Evolutionary conservation across 2,113 vertebrate species (phyloP).

Genomic region (Alethe castanea): DNA sequence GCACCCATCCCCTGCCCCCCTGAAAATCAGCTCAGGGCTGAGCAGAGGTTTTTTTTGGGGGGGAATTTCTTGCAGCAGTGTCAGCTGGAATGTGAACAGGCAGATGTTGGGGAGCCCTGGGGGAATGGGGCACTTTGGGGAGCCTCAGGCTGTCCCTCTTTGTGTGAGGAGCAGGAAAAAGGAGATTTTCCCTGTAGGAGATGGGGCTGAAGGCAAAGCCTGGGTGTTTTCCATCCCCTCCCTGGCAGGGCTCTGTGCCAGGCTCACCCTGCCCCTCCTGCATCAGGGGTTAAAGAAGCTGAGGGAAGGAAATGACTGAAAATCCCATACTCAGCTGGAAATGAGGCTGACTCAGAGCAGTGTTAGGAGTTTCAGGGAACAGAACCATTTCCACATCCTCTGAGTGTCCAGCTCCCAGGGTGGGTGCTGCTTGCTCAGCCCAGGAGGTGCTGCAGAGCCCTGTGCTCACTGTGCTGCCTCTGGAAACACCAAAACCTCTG

Average conservation of each 20-base stretch:
- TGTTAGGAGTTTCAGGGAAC: background rate
- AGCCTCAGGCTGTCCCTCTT: background rate
- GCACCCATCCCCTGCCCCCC: background rate
- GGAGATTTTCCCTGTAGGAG: background rate
- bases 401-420: background rate
- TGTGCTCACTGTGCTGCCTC: rapidly evolving
- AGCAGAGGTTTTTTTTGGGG: background rate
- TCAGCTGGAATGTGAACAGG: background rate
- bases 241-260: background rate
- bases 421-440: background rate
- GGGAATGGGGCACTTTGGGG: background rate
- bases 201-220: background rate
- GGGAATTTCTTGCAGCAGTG: background rate
- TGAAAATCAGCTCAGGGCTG: background rate
- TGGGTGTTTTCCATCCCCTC: background rate
- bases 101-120: background rate
- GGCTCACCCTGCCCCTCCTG: background rate
- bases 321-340: conserved; percentile 2
- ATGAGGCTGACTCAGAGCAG: background rate
- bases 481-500: background rate
- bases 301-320: background rate
- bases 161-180: background rate
- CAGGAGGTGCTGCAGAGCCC: background rate
- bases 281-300: background rate
- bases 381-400: conserved; percentile 12